Evolutionary conservation across 1,140 invertebrate species (phyloP), one percentile per base, ranked within the genome.

Genomic region (Trichonephila inaurata): DNA sequence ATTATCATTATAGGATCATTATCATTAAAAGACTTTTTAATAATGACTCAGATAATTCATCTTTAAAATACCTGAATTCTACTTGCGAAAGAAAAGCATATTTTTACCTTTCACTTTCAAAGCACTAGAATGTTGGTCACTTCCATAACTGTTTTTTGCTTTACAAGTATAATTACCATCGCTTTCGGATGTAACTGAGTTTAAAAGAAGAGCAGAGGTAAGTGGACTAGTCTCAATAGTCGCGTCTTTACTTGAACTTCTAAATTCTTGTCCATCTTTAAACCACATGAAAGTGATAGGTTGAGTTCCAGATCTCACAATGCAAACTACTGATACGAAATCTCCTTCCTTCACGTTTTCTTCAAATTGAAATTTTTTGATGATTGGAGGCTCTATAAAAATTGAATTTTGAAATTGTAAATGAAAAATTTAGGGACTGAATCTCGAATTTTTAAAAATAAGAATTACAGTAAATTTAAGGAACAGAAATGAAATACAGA

Each of bases 121-220:
- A 18, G 51, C 3, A 69, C 97, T 96, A 28, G 97, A 97, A 95
- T 97, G 97, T 92, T 96, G 96, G 89, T 96, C 96, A 89, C 95
- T 96, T 93, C 97, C 97, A 66, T 97, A 97, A 77, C 96, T 95
- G 96, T 98, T 98, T 94, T 96, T 96, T 44, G 97, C 97, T 58
- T 96, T 95, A 95, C 98, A 98, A 21, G 97, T 97, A 95, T 98
- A 98, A 95, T 97, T 97, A 19, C 97, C 98, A 91, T 97, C 96
- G 95, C 98, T 97, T 94, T 96, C 94, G 6, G 95, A 95, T 8
- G 88, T 40, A 10, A 94, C 94, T 4, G 72, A 12, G 24, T 93
- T 92, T 16, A 94, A 82, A 21, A 94, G 69, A 10, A 94, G 61
- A 4, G 81, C 82, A 1, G 92, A 92, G 33, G 44, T 10, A 5